Percentiles rank a stretch among this genome's conserved stretches.
Evolutionary conservation across 92 coral and sea anemone genomes (phyloP).

Genomic region (Zoanthus gigantus): DNA sequence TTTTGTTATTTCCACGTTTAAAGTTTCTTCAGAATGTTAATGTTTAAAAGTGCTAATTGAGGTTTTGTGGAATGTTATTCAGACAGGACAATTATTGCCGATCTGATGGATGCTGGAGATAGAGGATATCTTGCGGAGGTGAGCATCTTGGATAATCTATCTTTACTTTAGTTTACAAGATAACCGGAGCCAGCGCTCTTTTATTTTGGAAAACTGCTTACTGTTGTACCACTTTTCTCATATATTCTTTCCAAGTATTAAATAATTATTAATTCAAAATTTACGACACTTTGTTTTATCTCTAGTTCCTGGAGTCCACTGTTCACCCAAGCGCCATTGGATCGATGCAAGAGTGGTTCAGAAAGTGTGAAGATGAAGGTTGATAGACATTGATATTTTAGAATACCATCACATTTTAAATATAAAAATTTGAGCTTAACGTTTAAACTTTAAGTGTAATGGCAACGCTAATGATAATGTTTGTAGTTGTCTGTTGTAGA

Average conservation of each 20-base stretch:
- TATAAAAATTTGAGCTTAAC: too few relatives aligned
- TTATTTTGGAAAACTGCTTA: too few relatives aligned
- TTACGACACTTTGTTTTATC: not conserved
- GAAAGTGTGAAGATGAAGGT: constrained; percentile 40
- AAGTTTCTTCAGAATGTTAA: not conserved
- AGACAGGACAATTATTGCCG: constrained; percentile 38
- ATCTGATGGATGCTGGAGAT: constrained; percentile 42
- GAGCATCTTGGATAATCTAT: not conserved
- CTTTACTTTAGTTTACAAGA: too few relatives aligned
- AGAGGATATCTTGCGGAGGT: constrained; percentile 39
- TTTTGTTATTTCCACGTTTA: not conserved
- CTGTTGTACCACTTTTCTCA: too few relatives aligned
- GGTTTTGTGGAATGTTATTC: not conserved
- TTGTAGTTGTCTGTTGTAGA: too few relatives aligned
- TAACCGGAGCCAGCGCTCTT: too few relatives aligned
- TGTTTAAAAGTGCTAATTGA: not conserved
- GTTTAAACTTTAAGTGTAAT: too few relatives aligned
- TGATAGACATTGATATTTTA: not conserved
- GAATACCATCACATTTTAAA: too few relatives aligned
- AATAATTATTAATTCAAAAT: not conserved
- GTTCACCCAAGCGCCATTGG: constrained; percentile 45
- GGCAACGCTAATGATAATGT: too few relatives aligned
- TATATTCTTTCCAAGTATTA: too few relatives aligned
- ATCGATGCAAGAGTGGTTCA: constrained; percentile 36
- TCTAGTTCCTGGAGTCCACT: constrained; percentile 24